phyloP scores from a whole-genome alignment of 2,797 vertebrate species.

The Neostethus bicornis region DNA sequence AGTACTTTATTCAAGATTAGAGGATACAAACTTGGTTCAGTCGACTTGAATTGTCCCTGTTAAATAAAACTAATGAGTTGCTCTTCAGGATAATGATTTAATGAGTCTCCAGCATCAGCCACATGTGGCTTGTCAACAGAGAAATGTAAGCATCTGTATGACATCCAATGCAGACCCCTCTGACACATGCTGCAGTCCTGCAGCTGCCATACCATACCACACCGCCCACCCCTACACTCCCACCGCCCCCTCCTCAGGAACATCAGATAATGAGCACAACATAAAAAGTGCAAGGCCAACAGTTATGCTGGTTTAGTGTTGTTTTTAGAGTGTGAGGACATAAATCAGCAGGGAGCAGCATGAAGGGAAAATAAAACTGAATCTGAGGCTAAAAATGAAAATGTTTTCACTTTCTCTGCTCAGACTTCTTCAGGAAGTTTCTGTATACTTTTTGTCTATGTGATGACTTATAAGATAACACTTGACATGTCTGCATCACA shows the following conservation, averaged over 20 bases:
- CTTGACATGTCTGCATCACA: neutral
- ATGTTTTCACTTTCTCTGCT: slow-evolving; percentile 19
- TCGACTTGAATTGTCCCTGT: neutral
- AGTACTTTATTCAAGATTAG: neutral
- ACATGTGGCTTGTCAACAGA: slow-evolving; percentile 9
- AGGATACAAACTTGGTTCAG: slow-evolving; percentile 19
- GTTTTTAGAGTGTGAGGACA: neutral
- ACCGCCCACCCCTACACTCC: neutral
- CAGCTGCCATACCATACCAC: slow-evolving; percentile 6
- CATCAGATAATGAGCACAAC: slow-evolving; percentile 8
- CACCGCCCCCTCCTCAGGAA: neutral
- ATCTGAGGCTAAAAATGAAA: slow-evolving; percentile 58
- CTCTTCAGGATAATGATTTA: slow-evolving; percentile 12
- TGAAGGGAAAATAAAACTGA: slow-evolving; percentile 4
- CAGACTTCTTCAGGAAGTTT: slow-evolving; percentile 52
- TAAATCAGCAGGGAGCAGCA: slow-evolving; percentile 1
- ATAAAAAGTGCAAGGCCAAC: slow-evolving; percentile 25
- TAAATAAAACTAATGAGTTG: slow-evolving; percentile 23
- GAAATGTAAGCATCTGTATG: slow-evolving; percentile 50
- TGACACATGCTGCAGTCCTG: slow-evolving; percentile 50
- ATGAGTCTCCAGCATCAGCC: slow-evolving; percentile 11
- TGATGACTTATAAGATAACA: neutral
- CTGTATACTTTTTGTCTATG: slow-evolving; percentile 19
- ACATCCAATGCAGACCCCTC: slow-evolving; percentile 34
- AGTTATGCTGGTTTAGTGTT: neutral